Percentiles rank a stretch among this genome's conserved stretches.
Evolutionary conservation across 1,140 invertebrate genomes (phyloP).

Genomic region (Trypoxylus dichotomus): DNA sequence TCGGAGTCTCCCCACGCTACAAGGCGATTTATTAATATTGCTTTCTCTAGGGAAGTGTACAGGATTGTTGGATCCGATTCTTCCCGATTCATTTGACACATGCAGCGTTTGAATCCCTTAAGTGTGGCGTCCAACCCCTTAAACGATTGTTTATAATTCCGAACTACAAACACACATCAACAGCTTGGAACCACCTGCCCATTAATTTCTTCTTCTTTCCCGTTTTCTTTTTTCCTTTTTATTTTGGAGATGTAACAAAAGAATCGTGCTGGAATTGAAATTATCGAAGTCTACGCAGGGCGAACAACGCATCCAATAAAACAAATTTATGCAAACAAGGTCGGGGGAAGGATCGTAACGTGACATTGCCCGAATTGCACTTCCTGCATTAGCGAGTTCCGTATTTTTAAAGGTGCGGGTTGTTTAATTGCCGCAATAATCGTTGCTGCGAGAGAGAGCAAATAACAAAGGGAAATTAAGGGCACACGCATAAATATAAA

Average conservation of each 20-base stretch:
- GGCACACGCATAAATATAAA: slow-evolving; percentile 41
- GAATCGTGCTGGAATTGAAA: too few species aligned
- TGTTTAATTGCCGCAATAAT: slow-evolving; percentile 17
- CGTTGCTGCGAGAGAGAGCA: slow-evolving; percentile 31
- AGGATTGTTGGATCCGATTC: too few species aligned
- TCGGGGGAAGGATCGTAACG: neutral
- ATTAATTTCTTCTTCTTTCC: neutral
- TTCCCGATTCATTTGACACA: neutral
- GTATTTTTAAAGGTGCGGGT: slow-evolving; percentile 31
- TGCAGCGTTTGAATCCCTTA: too few species aligned
- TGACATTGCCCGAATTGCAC: slow-evolving; percentile 7
- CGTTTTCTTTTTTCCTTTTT: neutral
- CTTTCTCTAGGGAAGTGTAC: too few species aligned
- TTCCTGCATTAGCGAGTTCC: neutral
- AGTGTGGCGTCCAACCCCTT: neutral
- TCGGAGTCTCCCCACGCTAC: too few species aligned
- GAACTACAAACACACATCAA: neutral
- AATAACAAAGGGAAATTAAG: slow-evolving; percentile 42
- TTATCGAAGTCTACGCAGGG: neutral
- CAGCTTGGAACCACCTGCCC: neutral
- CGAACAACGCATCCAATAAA: neutral
- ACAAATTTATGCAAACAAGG: neutral
- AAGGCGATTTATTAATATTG: too few species aligned
- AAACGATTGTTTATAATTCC: neutral
- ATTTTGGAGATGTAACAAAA: too few species aligned